Evolutionary conservation across 2,113 vertebrate species (phyloP).

Genomic region (Fulica atra): DNA sequence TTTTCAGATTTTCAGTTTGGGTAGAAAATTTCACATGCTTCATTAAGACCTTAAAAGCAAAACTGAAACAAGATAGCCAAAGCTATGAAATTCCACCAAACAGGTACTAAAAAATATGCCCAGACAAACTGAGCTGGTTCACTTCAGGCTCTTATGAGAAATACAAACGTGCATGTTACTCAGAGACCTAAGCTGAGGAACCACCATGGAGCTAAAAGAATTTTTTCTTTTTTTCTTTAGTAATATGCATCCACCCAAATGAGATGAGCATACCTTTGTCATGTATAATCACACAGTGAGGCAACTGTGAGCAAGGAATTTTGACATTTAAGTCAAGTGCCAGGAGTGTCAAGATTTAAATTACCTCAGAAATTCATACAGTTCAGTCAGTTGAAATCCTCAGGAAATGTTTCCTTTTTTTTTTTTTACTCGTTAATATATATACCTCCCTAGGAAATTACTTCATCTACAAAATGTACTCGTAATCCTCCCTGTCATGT

Average conservation of each 20-base stretch:
- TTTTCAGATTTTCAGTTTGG: background rate
- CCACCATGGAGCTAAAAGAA: background rate
- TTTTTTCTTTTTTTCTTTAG: background rate
- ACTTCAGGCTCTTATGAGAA: background rate
- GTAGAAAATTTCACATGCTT: background rate
- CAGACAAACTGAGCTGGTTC: background rate
- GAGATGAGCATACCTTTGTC: background rate
- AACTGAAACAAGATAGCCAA: background rate
- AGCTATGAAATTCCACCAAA: background rate
- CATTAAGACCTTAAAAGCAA: background rate
- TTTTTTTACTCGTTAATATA: background rate
- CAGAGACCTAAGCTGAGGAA: background rate
- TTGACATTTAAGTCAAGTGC: background rate
- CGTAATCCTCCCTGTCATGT: background rate
- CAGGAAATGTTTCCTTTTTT: background rate
- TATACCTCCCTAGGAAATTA: background rate
- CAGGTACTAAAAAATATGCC: background rate
- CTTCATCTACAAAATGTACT: background rate
- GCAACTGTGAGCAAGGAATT: background rate
- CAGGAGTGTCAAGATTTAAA: background rate
- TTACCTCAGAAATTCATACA: background rate
- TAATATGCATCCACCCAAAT: background rate
- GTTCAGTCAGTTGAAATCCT: background rate
- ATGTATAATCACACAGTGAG: background rate
- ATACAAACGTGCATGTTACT: background rate